Evolutionary conservation across 2,113 vertebrate species (phyloP).

Genomic region (Himantopus leucocephalus): DNA sequence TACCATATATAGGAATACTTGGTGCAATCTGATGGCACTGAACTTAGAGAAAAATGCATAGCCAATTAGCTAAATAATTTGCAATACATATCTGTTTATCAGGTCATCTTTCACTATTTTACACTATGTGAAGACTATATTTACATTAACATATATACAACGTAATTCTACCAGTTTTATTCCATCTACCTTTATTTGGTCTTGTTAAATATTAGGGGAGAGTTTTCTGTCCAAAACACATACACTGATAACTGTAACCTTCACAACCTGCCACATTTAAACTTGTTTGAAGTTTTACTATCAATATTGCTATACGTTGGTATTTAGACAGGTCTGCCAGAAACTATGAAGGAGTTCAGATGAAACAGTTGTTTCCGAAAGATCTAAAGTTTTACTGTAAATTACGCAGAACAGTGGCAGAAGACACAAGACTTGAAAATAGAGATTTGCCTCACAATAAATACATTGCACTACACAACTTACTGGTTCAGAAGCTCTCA

Average conservation of each 20-base stretch:
- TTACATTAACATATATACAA: not conserved
- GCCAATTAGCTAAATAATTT: conserved; percentile 10
- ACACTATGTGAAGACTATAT: not conserved
- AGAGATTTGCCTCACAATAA: not conserved
- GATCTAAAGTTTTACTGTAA: not conserved
- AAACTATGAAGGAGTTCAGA: not conserved
- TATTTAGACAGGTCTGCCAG: not conserved
- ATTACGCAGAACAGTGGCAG: not conserved
- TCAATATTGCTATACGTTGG: not conserved
- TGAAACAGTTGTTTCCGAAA: not conserved
- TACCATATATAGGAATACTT: not conserved
- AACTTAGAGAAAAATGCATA: not conserved
- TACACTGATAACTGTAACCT: not conserved
- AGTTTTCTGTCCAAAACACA: not conserved
- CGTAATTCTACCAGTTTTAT: not conserved
- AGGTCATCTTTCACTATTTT: not conserved
- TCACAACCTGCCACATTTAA: not conserved
- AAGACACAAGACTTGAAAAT: not conserved
- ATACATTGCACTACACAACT: not conserved
- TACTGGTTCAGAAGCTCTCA: not conserved
- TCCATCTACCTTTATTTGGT: not conserved
- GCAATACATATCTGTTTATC: not conserved
- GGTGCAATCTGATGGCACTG: not conserved
- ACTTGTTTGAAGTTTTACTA: not conserved
- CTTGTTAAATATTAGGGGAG: not conserved